A percentile compares a stretch with the other conserved stretches of the same genome.
Evolutionary conservation across 53 echinoderm and acorn worm genomes (phyloP).

Genomic region (Antedon mediterranea): DNA sequence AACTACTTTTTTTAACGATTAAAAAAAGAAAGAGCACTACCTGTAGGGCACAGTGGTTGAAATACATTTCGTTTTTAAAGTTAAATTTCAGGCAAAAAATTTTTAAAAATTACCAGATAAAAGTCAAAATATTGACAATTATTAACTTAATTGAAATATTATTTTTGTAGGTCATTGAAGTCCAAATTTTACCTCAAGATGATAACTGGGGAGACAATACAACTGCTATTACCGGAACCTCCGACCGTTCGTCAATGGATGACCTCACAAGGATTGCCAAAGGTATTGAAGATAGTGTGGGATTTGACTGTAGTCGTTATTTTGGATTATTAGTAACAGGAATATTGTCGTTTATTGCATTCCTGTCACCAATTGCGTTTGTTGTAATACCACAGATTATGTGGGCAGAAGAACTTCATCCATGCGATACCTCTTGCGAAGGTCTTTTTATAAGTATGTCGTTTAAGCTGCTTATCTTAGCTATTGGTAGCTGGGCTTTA

Average conservation of each 20-base stretch:
- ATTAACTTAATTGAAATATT: too few species aligned
- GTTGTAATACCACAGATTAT: conserved; percentile 63
- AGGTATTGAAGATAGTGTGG: conserved; percentile 36
- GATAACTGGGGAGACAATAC: conserved; percentile 99
- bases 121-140: too few species aligned
- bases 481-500: conserved; percentile 79
- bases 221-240: conserved; percentile 96
- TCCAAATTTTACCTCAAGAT: conserved; percentile 92
- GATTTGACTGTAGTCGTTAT: conserved; percentile 93
- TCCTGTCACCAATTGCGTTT: conserved; percentile 83
- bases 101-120: too few species aligned
- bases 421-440: conserved; percentile 71
- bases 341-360: conserved; percentile 40
- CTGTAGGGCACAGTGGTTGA: too few species aligned
- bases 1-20: too few species aligned
- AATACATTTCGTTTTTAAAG: too few species aligned
- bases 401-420: conserved; percentile 10
- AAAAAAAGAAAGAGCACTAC: too few species aligned
- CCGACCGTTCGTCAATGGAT: conserved; percentile 77
- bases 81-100: too few species aligned
- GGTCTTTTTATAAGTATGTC: conserved; percentile 98
- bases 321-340: conserved; percentile 43
- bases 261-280: conserved; percentile 62
- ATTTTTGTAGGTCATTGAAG: conserved; percentile 71
- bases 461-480: conserved; percentile 77